These are phyloP conservation scores for Leptinotarsa rubiginosa DNA, from an alignment of 2,888 invertebrate genomes.

Conservation along the genomic window DNA sequence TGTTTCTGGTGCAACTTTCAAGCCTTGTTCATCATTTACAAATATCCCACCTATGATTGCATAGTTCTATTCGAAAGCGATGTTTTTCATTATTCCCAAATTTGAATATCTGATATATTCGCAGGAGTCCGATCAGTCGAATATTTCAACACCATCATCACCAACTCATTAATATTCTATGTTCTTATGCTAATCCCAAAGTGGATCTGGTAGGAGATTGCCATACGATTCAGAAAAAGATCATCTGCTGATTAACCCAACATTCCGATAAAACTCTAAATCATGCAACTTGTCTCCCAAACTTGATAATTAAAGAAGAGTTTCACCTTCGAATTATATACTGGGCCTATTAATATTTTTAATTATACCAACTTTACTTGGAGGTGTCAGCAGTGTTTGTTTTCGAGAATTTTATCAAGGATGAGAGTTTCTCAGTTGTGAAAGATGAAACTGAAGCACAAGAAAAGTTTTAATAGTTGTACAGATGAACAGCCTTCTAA, in stretches of 20 bases:
- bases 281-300: background rate
- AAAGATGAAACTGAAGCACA: background rate
- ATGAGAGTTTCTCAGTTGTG: background rate
- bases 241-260: background rate
- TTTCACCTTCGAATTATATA: conserved; percentile 3
- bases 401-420: background rate
- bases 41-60: too few relatives aligned
- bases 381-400: background rate
- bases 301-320: conserved; percentile 9
- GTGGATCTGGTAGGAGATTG: background rate
- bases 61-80: too few relatives aligned
- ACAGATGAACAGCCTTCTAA: too few relatives aligned
- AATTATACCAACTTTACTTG: background rate
- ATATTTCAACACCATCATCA: conserved; percentile 9
- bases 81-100: too few relatives aligned
- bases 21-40: too few relatives aligned
- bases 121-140: background rate
- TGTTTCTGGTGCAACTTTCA: too few relatives aligned
- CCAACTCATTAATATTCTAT: conserved; percentile 11
- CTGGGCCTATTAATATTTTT: conserved; percentile 3
- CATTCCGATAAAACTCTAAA: background rate
- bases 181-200: conserved; percentile 6
- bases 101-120: too few relatives aligned
- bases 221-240: background rate
- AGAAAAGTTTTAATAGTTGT: background rate